These are phyloP conservation scores for Leptestheria dahalacensis DNA, from an alignment of 1,140 invertebrate genomes.

Conservation along the genomic window DNA sequence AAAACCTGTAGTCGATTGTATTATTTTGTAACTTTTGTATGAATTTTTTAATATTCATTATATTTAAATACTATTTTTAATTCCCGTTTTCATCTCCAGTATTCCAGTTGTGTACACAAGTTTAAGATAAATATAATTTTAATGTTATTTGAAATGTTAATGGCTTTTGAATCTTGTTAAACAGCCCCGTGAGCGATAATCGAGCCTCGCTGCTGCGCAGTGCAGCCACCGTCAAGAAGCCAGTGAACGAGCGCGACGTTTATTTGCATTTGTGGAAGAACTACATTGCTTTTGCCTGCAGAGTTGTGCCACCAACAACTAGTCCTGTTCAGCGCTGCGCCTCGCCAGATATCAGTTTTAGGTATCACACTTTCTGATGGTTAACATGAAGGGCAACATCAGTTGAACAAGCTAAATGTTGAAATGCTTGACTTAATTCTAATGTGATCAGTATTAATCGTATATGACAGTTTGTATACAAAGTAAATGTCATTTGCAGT, in stretches of 20 bases:
- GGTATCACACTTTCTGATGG: slow-evolving; percentile 33
- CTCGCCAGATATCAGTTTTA: slow-evolving; percentile 78
- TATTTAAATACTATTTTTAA: too few relatives aligned
- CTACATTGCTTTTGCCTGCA: slow-evolving; percentile 85
- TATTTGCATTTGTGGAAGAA: slow-evolving; percentile 92
- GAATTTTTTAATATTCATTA: too few relatives aligned
- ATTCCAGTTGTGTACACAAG: too few relatives aligned
- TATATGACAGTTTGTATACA: too few relatives aligned
- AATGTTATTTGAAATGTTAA: slow-evolving; percentile 13
- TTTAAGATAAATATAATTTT: too few relatives aligned
- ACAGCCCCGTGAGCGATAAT: slow-evolving; percentile 88
- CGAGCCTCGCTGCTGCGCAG: slow-evolving; percentile 75
- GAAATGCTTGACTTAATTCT: too few relatives aligned
- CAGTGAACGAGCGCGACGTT: slow-evolving; percentile 74
- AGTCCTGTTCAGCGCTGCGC: slow-evolving; percentile 71
- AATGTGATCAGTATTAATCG: too few relatives aligned
- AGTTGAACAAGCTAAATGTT: too few relatives aligned
- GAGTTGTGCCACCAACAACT: slow-evolving; percentile 69
- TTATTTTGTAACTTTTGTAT: too few relatives aligned
- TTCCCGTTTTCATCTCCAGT: too few relatives aligned
- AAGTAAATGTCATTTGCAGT: slow-evolving; percentile 20
- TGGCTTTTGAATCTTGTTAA: slow-evolving; percentile 17
- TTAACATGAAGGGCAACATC: too few relatives aligned
- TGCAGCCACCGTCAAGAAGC: slow-evolving; percentile 58
- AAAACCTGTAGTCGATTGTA: too few relatives aligned